Base-by-base conservation (phyloP, 2,797 vertebrate genomes). In the Coregonus sp. region DNA sequence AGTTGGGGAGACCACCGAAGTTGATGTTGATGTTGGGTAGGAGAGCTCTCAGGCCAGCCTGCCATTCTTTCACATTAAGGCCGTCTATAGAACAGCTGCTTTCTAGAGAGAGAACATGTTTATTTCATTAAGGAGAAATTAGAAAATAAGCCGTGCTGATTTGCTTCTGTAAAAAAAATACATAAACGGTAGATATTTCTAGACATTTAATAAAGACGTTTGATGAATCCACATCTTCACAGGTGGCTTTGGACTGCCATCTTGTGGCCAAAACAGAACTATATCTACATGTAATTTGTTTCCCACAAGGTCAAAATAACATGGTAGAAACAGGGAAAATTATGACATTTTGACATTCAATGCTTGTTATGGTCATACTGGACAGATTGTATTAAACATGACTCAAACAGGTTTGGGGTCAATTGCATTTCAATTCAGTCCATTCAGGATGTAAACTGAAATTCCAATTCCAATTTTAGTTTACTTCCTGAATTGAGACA, bases 11-110 rank as follows among this genome's bases (percentile, higher is more conserved):
- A 92, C 97, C 98, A 93, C 97, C 98, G 89, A 99, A 99, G 95
- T 96, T 99, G 95, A 99, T 99, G 94, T 99, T 99, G 93, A 99
- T 99, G 95, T 99, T 99, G 92, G 98, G 98, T 92, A 99, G 94
- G 90, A 98, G 97, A 89, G 98, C 98, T 94, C 97, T 96, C 85
- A 99, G 95, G 89, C 98, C 97, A 80, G 99, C 98, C 95, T 99
- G 98, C 98, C 98, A 99, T 93, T 99, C 97, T 96, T 99, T 99
- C 95, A 99, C 94, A 96, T 97, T 98, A 97, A 98, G 95, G 94
- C 96, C 96, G 78, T 98, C 97, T 96, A 97, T 95, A 96, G 96
- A 98, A 95, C 96, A 95, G 92, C 96, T 97, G 95, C 96, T 97
- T 95, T 98, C 98, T 98, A 18, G 20, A 72, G 29, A 59, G n/a